These are phyloP conservation scores for Anguilla pacifica DNA, from an alignment of 2,797 vertebrate genomes.

Conservation along the genomic window DNA sequence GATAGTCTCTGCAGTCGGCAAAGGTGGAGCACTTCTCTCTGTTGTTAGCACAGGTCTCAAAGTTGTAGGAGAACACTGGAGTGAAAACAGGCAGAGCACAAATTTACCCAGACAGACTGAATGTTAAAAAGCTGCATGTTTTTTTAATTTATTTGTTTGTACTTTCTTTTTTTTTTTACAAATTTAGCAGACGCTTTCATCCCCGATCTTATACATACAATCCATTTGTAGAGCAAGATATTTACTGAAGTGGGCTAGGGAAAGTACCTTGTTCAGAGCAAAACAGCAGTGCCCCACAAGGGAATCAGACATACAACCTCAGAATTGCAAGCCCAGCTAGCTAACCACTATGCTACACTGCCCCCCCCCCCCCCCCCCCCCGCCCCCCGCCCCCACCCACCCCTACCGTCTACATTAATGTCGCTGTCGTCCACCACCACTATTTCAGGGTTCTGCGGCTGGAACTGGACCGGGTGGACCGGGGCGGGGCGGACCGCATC, in stretches of 20 bases:
- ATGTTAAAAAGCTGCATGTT: not conserved
- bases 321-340: not conserved
- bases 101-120: not conserved
- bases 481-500: conserved; percentile 37
- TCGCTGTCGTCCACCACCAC: conserved; percentile 83
- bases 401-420: conserved; percentile 85
- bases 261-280: not conserved
- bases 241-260: no score
- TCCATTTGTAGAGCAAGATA: not conserved
- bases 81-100: conserved; percentile 4
- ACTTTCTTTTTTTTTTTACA: no score
- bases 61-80: conserved; percentile 89
- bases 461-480: conserved; percentile 68
- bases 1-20: conserved; percentile 83
- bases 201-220: not conserved
- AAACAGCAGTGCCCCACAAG: not conserved
- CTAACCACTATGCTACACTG: not conserved
- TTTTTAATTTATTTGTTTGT: no score
- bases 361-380: not conserved
- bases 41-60: conserved; percentile 81
- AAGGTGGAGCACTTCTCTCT: conserved; percentile 87
- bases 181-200: no score
- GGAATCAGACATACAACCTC: not conserved
- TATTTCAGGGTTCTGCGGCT: conserved; percentile 75
- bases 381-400: not conserved